These are phyloP conservation scores for Dipodomys ordii DNA, from an alignment of 2,113 vertebrate genomes.

Conservation along the genomic window DNA sequence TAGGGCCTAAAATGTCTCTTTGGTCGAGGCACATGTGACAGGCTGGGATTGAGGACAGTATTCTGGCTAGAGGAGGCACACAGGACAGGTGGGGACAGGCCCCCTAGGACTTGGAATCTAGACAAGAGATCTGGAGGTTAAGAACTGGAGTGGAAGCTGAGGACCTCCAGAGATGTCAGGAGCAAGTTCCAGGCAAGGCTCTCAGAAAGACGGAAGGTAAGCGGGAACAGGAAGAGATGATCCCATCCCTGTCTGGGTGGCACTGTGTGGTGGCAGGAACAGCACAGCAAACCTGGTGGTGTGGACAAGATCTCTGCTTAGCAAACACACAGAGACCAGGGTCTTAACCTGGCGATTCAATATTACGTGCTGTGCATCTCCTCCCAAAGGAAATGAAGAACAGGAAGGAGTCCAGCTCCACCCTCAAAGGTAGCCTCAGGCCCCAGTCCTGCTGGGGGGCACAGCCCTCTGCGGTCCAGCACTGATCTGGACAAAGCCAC, in stretches of 20 bases:
- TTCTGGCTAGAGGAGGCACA: not conserved
- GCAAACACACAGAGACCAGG: not conserved
- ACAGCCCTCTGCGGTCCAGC: no score
- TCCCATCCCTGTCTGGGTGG: accelerated
- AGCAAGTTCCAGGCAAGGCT: not conserved
- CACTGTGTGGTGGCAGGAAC: accelerated
- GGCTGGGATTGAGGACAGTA: not conserved
- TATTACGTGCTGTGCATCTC: no score
- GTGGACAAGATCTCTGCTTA: not conserved
- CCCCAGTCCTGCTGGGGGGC: not conserved
- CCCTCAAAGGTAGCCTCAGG: not conserved
- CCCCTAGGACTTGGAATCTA: not conserved
- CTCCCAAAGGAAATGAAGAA: not conserved
- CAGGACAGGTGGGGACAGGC: not conserved
- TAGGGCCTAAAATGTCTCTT: not conserved
- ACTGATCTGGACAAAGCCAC: not conserved
- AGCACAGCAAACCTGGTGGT: not conserved
- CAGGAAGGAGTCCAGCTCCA: not conserved
- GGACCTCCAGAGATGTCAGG: not conserved
- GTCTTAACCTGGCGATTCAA: not conserved
- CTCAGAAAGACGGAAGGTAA: not conserved
- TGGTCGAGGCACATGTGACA: not conserved
- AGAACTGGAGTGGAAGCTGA: not conserved
- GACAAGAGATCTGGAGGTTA: not conserved
- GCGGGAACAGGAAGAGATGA: not conserved